phyloP scores from a whole-genome alignment of 2,113 vertebrate species.

The Ictidomys tridecemlineatus region DNA sequence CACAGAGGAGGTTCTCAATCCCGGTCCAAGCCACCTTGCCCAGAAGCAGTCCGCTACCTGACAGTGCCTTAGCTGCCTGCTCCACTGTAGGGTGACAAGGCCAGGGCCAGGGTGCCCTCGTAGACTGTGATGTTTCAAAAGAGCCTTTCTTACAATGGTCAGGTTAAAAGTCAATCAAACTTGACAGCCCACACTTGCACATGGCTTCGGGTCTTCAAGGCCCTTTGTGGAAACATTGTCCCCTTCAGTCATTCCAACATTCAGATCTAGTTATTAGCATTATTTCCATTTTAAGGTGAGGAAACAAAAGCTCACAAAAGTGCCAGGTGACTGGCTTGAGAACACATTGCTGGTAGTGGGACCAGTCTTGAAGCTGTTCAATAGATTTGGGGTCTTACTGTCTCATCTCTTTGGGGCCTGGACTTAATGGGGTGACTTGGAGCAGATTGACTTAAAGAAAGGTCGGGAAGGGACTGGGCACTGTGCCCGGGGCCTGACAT shows the following conservation, averaged over 20 bases:
- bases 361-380: background rate
- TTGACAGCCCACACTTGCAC: fast-evolving
- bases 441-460: background rate
- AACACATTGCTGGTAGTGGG: background rate
- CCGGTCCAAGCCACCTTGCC: background rate
- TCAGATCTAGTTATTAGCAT: background rate
- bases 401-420: background rate
- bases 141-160: background rate
- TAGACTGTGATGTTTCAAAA: background rate
- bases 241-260: background rate
- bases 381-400: background rate
- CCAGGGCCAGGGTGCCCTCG: fast-evolving
- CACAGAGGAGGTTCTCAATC: background rate
- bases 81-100: background rate
- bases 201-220: background rate
- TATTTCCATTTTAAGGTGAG: background rate
- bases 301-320: background rate
- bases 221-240: background rate
- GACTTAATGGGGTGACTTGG: background rate
- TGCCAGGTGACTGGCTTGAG: background rate
- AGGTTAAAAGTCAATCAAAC: background rate
- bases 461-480: background rate
- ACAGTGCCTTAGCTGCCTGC: background rate
- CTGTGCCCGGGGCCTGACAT: background rate
- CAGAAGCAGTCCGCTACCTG: background rate